phyloP scores from a whole-genome alignment of 2,888 invertebrate genomes.

The Lucinisca nassula region DNA sequence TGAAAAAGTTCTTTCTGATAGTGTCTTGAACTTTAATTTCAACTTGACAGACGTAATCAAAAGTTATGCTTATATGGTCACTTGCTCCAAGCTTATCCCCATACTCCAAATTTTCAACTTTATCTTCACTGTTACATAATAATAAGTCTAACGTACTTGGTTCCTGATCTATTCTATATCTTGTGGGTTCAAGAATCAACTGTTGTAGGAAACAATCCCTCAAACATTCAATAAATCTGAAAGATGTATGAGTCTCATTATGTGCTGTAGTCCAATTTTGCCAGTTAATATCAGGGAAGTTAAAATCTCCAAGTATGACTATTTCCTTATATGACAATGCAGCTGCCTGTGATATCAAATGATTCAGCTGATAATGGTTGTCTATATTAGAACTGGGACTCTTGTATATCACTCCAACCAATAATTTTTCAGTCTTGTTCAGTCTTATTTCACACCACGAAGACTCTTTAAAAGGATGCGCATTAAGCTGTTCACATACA shows the following conservation, averaged over 20 bases:
- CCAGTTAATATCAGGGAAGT: constrained; percentile 31
- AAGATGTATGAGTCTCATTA: constrained; percentile 26
- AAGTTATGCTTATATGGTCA: constrained; percentile 24
- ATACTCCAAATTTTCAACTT: constrained; percentile 9
- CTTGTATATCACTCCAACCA: constrained; percentile 21
- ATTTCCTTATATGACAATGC: not conserved
- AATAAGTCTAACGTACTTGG: constrained; percentile 12
- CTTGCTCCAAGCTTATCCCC: constrained; percentile 7
- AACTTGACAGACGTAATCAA: not conserved
- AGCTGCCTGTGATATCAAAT: not conserved
- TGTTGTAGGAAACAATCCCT: constrained; percentile 19
- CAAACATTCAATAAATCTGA: constrained; percentile 20
- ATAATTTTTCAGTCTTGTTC: not conserved
- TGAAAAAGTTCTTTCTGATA: constrained; percentile 5
- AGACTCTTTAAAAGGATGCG: constrained; percentile 13
- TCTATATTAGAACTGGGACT: not conserved
- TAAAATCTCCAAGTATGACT: constrained; percentile 29
- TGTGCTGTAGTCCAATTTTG: not conserved
- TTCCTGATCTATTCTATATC: constrained; percentile 1
- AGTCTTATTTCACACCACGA: constrained; percentile 7
- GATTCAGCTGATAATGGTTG: not conserved
- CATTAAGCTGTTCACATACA: not conserved
- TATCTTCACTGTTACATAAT: not conserved
- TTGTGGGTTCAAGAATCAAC: not conserved
- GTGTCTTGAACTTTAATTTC: not conserved